Conservation (phyloP, 2,888 invertebrate genomes). For the Morpho deidamia region DNA sequence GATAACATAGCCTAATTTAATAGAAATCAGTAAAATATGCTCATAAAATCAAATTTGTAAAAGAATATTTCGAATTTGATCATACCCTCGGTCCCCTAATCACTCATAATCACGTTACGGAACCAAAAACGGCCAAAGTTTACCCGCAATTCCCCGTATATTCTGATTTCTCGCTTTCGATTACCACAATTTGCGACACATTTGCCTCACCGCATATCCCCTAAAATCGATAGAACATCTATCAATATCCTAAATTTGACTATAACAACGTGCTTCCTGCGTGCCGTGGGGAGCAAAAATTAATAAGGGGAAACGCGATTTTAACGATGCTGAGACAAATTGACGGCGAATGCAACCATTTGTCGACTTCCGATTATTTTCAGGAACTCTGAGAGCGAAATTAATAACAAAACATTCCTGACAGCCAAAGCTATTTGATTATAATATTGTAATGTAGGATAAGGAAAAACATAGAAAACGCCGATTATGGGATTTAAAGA, state of each 20-base stretch:
- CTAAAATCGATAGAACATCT: constrained; percentile 34
- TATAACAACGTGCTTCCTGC: constrained; percentile 34
- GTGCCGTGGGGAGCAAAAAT: constrained; percentile 28
- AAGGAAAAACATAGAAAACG: too few species aligned
- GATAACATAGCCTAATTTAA: too few species aligned
- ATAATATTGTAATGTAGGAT: too few species aligned
- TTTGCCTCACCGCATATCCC: constrained; percentile 29
- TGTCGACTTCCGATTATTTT: not conserved
- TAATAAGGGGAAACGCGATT: constrained; percentile 36
- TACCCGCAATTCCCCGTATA: not conserved
- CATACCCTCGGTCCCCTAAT: not conserved
- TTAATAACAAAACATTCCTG: too few species aligned
- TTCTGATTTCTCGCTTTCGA: constrained; percentile 6
- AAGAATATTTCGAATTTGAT: not conserved
- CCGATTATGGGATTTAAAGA: too few species aligned
- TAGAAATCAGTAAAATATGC: too few species aligned
- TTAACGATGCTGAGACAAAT: constrained; percentile 33
- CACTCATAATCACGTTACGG: not conserved
- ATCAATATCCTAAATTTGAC: constrained; percentile 37
- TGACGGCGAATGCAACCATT: constrained; percentile 17
- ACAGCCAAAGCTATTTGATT: too few species aligned
- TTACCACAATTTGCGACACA: constrained; percentile 50
- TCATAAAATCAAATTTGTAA: too few species aligned
- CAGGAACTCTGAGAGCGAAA: too few species aligned
- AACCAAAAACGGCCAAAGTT: not conserved